These are phyloP conservation scores for Colossoma macropomum DNA, from an alignment of 2,113 vertebrate species.

Conservation along the genomic window DNA sequence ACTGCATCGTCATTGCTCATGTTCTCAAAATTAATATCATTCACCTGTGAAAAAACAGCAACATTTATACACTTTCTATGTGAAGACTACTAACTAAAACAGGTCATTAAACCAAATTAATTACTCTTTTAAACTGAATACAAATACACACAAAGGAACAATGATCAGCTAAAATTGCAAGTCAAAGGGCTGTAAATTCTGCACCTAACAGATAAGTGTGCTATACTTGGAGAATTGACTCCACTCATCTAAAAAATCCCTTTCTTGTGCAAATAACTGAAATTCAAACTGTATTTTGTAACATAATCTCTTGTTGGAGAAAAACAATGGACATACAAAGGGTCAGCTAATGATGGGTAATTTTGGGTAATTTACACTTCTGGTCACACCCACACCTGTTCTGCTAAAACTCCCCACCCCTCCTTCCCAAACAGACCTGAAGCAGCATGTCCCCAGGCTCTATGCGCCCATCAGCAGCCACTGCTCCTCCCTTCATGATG, in stretches of 20 bases:
- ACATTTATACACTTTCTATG: neutral
- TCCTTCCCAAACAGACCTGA: constrained; percentile 75
- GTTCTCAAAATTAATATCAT: constrained; percentile 92
- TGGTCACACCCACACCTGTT: constrained; percentile 12
- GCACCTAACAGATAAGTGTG: neutral
- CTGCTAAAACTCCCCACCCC: neutral
- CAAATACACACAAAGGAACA: neutral
- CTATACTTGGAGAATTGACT: neutral
- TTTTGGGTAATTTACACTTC: neutral
- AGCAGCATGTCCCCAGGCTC: constrained; percentile 92
- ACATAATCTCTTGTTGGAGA: neutral
- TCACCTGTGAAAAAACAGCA: constrained; percentile 74
- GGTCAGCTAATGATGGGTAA: neutral
- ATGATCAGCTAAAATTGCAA: neutral
- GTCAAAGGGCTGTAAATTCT: neutral
- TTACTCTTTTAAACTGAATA: neutral
- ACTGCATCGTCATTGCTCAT: constrained; percentile 93
- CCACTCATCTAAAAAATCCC: neutral
- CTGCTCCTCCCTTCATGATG: constrained; percentile 92
- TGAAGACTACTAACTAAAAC: neutral
- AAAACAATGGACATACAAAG: neutral
- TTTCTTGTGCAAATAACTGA: neutral
- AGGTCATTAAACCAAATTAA: neutral
- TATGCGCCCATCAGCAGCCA: constrained; percentile 89
- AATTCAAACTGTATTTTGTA: neutral